Base-by-base conservation (phyloP, 2,797 vertebrate species). In the Pelochelys cantorii region DNA sequence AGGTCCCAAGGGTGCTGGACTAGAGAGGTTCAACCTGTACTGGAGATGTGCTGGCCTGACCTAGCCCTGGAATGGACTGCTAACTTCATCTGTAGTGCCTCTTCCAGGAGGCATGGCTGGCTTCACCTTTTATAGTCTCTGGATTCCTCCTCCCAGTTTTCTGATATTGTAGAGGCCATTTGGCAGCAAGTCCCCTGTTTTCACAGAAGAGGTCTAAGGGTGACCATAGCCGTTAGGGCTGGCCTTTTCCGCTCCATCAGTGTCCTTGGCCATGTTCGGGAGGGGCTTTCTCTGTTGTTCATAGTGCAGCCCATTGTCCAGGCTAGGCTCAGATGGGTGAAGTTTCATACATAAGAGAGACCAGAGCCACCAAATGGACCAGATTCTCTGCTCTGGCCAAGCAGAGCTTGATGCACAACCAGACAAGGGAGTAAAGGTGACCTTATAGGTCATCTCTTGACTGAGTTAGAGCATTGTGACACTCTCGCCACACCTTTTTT, bases 391-490 rank as follows among this genome's bases (percentile, higher is more conserved):
- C 17, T 5, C 62, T 65, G 62, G 62, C 62, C 31, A 65, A n/a
- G 62, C 29, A 17, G 62, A n/a, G 62, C 62, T 9, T n/a, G 62
- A 65, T n/a, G 17, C 31, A n/a, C 7, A 31, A 65, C 62, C 15
- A 65, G 31, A 31, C 15, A 2, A 62, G 57, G 34, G 34, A 6
- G 1, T 10, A 7, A 20, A 1, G 9, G 9, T 14, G 25, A 25
- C 13, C 34, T 11, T 0, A 0, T 11, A 53, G 7, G 27, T 5
- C 31, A 57, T 14, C 80, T 25, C 37, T 10, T 20, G 9, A 2
- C 2, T 34, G 23, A 54, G 48, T 29, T 25, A 83, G 23, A 6
- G 68, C 17, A 10, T 22, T 12, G 34, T 34, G 9, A 11, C 68
- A 20, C 5, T 71, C 34, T 37, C 42, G 10, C 18, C 68, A 74